Percentiles rank a stretch among this genome's conserved stretches.
These are phyloP conservation scores for Sarcophaga caerulescens DNA, from an alignment of 2,888 invertebrate genomes.

Conservation along the genomic window DNA sequence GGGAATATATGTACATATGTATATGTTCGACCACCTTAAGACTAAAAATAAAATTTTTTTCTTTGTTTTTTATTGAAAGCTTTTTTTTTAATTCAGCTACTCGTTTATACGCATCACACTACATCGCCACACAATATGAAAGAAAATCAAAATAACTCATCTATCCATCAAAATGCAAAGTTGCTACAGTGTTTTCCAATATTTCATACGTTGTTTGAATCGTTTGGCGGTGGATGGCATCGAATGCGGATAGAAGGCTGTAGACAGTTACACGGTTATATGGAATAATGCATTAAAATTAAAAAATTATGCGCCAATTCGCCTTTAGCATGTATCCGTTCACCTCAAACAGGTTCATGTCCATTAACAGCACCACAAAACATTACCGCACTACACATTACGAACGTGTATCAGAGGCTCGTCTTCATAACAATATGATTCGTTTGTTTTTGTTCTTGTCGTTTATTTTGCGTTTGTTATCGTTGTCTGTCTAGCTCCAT, in stretches of 20 bases:
- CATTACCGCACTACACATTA: conserved; percentile 8
- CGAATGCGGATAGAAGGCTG: not conserved
- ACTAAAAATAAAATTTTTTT: conserved; percentile 56
- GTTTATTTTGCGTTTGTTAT: conserved; percentile 11
- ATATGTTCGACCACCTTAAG: conserved; percentile 52
- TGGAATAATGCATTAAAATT: conserved; percentile 61
- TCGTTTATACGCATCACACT: conserved; percentile 4
- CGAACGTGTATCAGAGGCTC: not conserved
- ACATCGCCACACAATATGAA: not conserved
- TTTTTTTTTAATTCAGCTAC: conserved; percentile 12
- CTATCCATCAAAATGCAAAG: conserved; percentile 58
- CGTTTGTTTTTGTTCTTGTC: not conserved
- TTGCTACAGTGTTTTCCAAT: not conserved
- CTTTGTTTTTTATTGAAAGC: conserved; percentile 35
- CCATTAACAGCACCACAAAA: no score
- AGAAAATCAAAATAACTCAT: conserved; percentile 51
- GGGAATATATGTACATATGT: not conserved
- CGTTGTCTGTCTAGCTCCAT: conserved; percentile 36
- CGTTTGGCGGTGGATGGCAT: conserved; percentile 28
- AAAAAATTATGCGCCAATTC: conserved; percentile 70
- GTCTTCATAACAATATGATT: not conserved
- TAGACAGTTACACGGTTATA: conserved; percentile 7
- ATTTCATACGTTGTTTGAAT: conserved; percentile 4
- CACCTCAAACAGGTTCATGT: conserved; percentile 36
- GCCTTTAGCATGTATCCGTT: conserved; percentile 51